Base-by-base conservation (phyloP, 2,797 vertebrate genomes). In the Poeciliopsis turneri region DNA sequence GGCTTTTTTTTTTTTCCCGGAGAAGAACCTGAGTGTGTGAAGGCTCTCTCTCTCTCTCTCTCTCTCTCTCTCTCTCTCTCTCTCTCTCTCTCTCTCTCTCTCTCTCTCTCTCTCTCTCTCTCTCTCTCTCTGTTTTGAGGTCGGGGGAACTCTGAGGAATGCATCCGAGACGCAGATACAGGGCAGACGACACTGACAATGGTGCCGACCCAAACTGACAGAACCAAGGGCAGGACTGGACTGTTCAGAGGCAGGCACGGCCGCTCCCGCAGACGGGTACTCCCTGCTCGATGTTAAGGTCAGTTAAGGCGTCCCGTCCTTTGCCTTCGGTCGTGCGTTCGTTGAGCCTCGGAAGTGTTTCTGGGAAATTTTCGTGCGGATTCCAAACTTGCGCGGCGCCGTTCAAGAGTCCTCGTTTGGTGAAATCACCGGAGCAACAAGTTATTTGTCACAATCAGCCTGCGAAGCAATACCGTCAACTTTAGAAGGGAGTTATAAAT, bases 191-290 rank as follows among this genome's bases (percentile, higher is more conserved):
- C 85, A 93, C 84, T 94, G 93, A 94, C 92, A 95, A 95, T 93
- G 93, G 90, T 95, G 94, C 84, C 90, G 91, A 95, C 88, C 92
- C 92, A 92, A 86, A 93, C 87, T 94, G 92, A 94, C 90, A 92
- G 86, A 90, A 90, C 89, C 90, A 90, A 93, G 92, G 91, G 88
- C 74, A 92, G 84, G 84, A 90, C 88, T 83, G 92, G 91, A 92
- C 92, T 90, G 87, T 90, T 90, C 90, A 86, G 80, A 78, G 88
- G 90, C 92, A 89, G 90, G 92, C 84, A 82, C 90, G 78, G 90
- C 92, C 90, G 82, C 87, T 74, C 80, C 83, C 90, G 89, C 86
- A 90, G 81, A 86, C 93, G 94, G 95, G 94, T 95, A 95, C 88
- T 88, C 82, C 86, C 87, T 84, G 45, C 84, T 92, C 78, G 75